Conservation (phyloP, 2,113 vertebrate genomes). For the Passerina amoena region DNA sequence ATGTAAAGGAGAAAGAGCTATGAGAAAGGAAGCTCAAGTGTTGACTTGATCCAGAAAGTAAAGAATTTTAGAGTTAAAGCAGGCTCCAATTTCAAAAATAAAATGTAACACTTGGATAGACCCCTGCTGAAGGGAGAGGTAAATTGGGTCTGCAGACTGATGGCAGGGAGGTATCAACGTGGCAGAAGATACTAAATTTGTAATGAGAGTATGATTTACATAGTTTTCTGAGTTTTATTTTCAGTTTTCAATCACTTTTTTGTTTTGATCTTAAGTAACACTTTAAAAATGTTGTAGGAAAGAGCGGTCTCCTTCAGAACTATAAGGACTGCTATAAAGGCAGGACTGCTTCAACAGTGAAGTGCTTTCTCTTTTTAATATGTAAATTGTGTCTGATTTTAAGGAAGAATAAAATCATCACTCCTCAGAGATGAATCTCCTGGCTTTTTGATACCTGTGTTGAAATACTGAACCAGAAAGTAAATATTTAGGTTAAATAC, state of each 20-base stretch:
- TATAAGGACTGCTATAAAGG: background rate
- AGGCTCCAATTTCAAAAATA: background rate
- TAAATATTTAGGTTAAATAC: background rate
- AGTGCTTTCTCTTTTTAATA: background rate
- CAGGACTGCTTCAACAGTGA: background rate
- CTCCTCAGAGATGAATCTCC: background rate
- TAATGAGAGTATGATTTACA: background rate
- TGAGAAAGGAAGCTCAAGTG: background rate
- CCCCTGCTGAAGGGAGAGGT: background rate
- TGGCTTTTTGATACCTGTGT: background rate
- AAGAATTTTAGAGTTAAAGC: background rate
- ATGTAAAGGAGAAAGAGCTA: background rate
- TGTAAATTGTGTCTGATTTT: background rate
- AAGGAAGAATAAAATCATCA: background rate
- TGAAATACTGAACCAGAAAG: background rate
- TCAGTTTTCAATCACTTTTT: background rate
- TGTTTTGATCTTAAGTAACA: background rate
- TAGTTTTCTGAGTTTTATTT: background rate
- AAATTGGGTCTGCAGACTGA: background rate
- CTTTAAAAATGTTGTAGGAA: background rate
- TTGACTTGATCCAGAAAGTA: background rate
- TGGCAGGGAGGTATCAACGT: rapidly evolving
- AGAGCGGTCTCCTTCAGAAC: background rate
- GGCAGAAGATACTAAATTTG: background rate
- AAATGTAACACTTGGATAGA: background rate